Percentiles rank a stretch among this genome's conserved stretches.
phyloP scores from a whole-genome alignment of 2,888 invertebrate genomes.

The Beris morrisii region DNA sequence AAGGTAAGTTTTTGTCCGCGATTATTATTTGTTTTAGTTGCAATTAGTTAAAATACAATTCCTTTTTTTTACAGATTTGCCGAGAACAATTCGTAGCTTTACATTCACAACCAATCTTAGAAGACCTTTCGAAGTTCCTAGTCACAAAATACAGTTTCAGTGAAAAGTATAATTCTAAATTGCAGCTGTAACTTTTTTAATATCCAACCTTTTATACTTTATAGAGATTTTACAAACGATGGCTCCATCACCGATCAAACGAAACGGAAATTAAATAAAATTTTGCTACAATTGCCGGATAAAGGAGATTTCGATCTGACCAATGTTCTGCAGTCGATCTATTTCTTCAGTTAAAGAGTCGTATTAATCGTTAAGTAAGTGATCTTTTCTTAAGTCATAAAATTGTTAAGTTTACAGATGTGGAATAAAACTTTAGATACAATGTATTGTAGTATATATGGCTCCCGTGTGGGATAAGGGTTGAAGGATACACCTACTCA shows the following conservation, averaged over 20 bases:
- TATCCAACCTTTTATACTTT: constrained; percentile 34
- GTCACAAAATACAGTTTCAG: constrained; percentile 67
- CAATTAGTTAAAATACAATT: constrained; percentile 7
- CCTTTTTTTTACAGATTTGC: constrained; percentile 70
- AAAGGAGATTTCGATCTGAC: constrained; percentile 78
- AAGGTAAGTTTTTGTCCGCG: constrained; percentile 59
- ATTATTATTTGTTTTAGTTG: not conserved
- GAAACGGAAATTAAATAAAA: constrained; percentile 65
- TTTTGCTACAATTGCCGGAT: constrained; percentile 66
- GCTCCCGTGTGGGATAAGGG: no score
- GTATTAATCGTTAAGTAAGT: not conserved
- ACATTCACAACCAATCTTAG: constrained; percentile 89
- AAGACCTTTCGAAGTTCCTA: constrained; percentile 79
- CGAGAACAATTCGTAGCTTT: constrained; percentile 97
- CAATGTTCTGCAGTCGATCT: constrained; percentile 74
- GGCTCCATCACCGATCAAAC: constrained; percentile 60
- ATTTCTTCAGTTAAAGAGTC: constrained; percentile 77
- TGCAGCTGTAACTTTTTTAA: not conserved
- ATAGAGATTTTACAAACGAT: constrained; percentile 59
- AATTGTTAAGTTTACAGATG: constrained; percentile 16
- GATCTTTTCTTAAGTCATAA: constrained; percentile 22
- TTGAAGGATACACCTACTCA: no score
- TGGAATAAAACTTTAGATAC: not conserved
- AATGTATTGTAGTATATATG: no score
- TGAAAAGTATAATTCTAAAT: constrained; percentile 58